These are phyloP conservation scores for Sebastiscus tertius DNA, from an alignment of 2,797 vertebrate species.

Conservation along the genomic window DNA sequence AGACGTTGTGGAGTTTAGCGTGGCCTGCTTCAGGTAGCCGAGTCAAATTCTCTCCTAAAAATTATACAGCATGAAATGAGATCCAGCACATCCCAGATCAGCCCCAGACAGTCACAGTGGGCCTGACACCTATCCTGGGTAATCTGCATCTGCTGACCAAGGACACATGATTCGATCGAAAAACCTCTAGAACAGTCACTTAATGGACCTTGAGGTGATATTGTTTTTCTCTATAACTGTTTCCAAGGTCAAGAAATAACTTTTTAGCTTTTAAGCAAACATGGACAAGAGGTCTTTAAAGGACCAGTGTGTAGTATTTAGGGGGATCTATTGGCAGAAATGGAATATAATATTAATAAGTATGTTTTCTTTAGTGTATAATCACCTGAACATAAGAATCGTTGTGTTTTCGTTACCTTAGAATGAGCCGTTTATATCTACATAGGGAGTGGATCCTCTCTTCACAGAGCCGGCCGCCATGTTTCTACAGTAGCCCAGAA, in stretches of 20 bases:
- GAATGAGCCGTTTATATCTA: too few relatives aligned
- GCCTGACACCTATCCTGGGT: too few relatives aligned
- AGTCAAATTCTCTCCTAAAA: neutral
- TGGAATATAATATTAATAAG: too few relatives aligned
- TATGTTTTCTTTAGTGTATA: too few relatives aligned
- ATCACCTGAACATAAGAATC: too few relatives aligned
- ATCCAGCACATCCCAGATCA: neutral
- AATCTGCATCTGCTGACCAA: neutral
- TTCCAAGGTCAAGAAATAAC: too few relatives aligned
- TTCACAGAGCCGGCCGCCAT: too few relatives aligned
- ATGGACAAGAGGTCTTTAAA: neutral
- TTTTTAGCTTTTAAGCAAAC: neutral
- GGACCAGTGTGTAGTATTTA: too few relatives aligned
- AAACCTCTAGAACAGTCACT: neutral
- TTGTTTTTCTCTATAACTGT: neutral
- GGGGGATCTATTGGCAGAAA: rapidly evolving
- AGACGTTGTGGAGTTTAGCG: neutral
- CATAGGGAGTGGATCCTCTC: too few relatives aligned
- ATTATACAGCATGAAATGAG: neutral
- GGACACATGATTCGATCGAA: neutral
- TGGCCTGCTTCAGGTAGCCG: neutral
- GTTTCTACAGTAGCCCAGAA: too few relatives aligned
- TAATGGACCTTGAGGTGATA: neutral
- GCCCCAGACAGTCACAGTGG: neutral
- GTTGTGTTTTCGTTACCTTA: too few relatives aligned